Base-by-base conservation (phyloP, 2,113 vertebrate species). In the Anguilla japonica region DNA sequence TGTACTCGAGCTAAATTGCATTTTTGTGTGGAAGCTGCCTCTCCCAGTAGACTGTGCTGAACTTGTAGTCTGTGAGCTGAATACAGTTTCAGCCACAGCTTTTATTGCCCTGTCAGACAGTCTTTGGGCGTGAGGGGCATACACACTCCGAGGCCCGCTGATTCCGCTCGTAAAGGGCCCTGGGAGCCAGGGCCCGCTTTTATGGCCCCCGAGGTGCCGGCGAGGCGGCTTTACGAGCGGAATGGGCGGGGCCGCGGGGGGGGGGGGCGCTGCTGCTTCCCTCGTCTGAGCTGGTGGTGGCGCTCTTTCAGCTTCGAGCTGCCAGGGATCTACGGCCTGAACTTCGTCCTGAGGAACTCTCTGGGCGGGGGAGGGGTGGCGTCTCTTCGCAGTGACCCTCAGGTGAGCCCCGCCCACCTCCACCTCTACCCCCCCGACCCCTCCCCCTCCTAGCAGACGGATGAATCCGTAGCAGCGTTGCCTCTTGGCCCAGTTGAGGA, bases 351-450 rank as follows among this genome's bases (percentile, higher is more conserved):
- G 89, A 96, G 91, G 91, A 96, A 94, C 87, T 96, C 95, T 4
- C 95, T 98, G 79, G 96, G 97, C 63, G 96, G 96, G 83, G 95
- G 97, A 91, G 96, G 97, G 40, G 89, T 96, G 88, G 95, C 96
- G 34, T 98, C 97, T 34, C 92, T 97, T 79, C 96, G 97, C 92
- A 98, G 95, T 88, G 97, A 98, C 91, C 97, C 96, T 87, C 96
- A 97, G 95, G 96, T 96, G 94, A 91, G n/a, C 86, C 89, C 83
- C 89, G 87, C 90, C 85, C 29, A 46, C 41, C 41, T 34, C n/a
- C 14, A 20, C 41, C 41, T 46, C 26, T 8, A 18, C 20, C 15
- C 41, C 41, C 46, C 67, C 11, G 9, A n/a, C 14, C 34, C 40
- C 15, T 14, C 16, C 29, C 15, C 22, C 6, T 29, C 81, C 26